phyloP scores from a whole-genome alignment of 1,140 invertebrate genomes.

The Papilio glaucus region DNA sequence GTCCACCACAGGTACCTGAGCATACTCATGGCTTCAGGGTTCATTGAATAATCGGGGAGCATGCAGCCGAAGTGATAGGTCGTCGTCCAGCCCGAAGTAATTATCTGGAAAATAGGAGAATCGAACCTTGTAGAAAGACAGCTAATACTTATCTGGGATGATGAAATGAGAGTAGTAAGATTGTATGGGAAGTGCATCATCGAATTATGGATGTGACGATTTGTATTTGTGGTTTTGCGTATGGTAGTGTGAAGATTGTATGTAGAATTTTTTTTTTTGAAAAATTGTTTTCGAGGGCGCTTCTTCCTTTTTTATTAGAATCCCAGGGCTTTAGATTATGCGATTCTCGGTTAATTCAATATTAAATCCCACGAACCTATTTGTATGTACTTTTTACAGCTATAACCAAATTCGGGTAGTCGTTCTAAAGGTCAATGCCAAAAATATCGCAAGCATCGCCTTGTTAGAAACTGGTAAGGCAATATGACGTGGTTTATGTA shows the following conservation, averaged over 20 bases:
- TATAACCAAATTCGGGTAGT: not conserved
- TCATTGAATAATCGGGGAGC: constrained; percentile 87
- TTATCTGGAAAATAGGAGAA: constrained; percentile 55
- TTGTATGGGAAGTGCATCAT: too few species aligned
- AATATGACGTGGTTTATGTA: not conserved
- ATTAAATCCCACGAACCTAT: not conserved
- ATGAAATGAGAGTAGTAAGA: too few species aligned
- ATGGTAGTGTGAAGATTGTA: too few species aligned
- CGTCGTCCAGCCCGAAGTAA: constrained; percentile 81
- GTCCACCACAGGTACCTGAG: constrained; percentile 82
- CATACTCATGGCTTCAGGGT: constrained; percentile 86
- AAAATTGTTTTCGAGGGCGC: too few species aligned
- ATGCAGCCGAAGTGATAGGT: constrained; percentile 88
- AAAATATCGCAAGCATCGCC: not conserved
- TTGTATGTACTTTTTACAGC: not conserved
- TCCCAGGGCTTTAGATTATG: too few species aligned
- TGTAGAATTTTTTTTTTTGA: not conserved
- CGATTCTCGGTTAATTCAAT: too few species aligned
- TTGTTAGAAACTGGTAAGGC: not conserved
- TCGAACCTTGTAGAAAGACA: too few species aligned
- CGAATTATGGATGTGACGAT: too few species aligned
- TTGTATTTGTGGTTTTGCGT: too few species aligned
- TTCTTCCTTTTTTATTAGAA: too few species aligned
- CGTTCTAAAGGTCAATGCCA: not conserved
- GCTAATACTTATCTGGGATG: too few species aligned